A percentile compares a stretch with the other conserved stretches of the same genome.
These are phyloP conservation scores for Potamarius usumacintae DNA, from an alignment of 2,113 vertebrate genomes.

Conservation along the genomic window DNA sequence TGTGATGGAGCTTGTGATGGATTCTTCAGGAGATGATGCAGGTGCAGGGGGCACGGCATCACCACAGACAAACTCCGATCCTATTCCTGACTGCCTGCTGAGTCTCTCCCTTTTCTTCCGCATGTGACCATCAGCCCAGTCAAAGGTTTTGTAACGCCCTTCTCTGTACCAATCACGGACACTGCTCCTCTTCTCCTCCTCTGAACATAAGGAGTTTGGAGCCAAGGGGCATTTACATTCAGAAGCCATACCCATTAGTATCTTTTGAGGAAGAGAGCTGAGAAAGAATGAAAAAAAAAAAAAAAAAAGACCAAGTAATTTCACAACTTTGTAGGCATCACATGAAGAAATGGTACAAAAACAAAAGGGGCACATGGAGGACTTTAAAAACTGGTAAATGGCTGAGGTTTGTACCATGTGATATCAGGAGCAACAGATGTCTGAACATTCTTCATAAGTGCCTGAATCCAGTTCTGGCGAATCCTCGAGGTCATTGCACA, in stretches of 20 bases:
- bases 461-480: constrained; percentile 89
- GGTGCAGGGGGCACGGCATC: constrained; percentile 48
- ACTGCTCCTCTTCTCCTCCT: constrained; percentile 68
- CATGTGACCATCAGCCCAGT: constrained; percentile 80
- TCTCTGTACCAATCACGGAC: constrained; percentile 77
- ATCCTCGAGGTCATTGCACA: constrained; percentile 90
- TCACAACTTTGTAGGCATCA: constrained; percentile 71
- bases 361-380: constrained; percentile 21
- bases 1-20: neutral
- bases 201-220: constrained; percentile 3
- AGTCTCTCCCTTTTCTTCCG: constrained; percentile 72
- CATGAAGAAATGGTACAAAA: constrained; percentile 62
- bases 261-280: constrained; percentile 35
- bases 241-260: neutral
- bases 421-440: constrained; percentile 75
- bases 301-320: constrained; percentile 35
- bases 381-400: neutral
- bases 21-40: constrained; percentile 38
- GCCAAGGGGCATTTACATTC: neutral
- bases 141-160: constrained; percentile 81
- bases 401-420: constrained; percentile 76
- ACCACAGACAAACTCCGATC: constrained; percentile 31
- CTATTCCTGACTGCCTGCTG: constrained; percentile 18
- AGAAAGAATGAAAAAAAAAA: constrained; percentile 18
- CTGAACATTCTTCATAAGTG: constrained; percentile 87